A percentile compares a stretch with the other conserved stretches of the same genome.
Evolutionary conservation across 2,797 vertebrate species (phyloP).

Genomic region (Clarias fuscus): DNA sequence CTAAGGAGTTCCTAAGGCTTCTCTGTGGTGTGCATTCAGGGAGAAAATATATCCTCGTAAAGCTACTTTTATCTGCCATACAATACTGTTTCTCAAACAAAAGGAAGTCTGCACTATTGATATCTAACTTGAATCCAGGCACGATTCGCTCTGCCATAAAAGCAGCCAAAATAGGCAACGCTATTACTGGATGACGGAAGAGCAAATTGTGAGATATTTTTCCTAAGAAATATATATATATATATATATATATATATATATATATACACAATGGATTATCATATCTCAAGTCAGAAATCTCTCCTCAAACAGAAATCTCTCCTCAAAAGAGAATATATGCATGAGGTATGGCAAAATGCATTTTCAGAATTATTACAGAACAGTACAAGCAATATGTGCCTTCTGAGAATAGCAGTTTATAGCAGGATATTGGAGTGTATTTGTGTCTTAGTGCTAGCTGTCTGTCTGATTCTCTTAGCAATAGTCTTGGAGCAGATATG

Average conservation of each 20-base stretch:
- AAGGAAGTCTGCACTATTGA: constrained; percentile 8
- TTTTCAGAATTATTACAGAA: background rate
- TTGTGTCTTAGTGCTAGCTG: constrained; percentile 16
- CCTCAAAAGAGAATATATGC: constrained; percentile 52
- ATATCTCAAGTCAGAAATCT: constrained; percentile 32
- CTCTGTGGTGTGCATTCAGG: constrained; percentile 27
- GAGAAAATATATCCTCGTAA: constrained; percentile 31
- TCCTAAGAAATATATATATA: background rate
- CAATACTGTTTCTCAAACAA: constrained; percentile 42
- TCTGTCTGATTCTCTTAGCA: background rate
- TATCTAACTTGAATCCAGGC: background rate
- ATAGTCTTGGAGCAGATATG: background rate
- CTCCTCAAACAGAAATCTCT: constrained; percentile 31
- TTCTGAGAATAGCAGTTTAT: constrained; percentile 25
- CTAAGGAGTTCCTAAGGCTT: background rate
- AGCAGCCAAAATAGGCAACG: constrained; percentile 20
- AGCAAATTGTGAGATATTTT: constrained; percentile 40
- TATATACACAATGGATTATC: constrained; percentile 15
- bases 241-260: background rate
- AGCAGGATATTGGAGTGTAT: constrained; percentile 15
- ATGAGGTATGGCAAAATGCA: constrained; percentile 38
- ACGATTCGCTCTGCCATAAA: constrained; percentile 23
- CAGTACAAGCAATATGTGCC: background rate
- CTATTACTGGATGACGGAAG: constrained; percentile 16
- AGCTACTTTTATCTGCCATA: constrained; percentile 18